Evolutionary conservation across 2,797 vertebrate species (phyloP), one percentile per base, ranked within the genome.

Genomic region (Gambelia wislizenii): DNA sequence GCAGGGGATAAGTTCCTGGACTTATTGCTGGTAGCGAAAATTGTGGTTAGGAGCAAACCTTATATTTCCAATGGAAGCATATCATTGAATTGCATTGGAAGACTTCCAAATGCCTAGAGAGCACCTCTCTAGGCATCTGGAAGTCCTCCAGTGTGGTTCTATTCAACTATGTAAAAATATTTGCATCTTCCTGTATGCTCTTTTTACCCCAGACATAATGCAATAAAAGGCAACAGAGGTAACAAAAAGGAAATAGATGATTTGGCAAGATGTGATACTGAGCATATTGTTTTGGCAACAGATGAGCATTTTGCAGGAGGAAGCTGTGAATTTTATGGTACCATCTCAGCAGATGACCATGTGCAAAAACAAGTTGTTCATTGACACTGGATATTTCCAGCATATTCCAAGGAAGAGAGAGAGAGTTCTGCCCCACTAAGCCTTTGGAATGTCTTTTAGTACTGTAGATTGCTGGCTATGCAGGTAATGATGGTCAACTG

Each of bases 391-490:
- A 33, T 70, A 44, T 12, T 78, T 75, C 56, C 69, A 16, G 13
- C 70, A 18, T 25, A 59, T 92, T 89, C 92, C 44, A 91, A 75
- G 80, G 89, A 90, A 70, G n/a, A 52, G 74, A 70, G n/a, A 52
- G 74, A 18, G 44, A 54, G 52, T 91, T 93, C 83, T 76, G 77
- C 89, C 79, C 79, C 78, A 86, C 69, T 80, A 39, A 44, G 4
- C 77, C 84, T 9, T 78, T 89, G 86, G 90, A 89, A 59, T 88
- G 86, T 59, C 82, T 93, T 93, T 87, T 72, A 80, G 52, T 22
- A 0, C 75, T n/a, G n/a, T 27, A 30, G 2, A 75, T 33, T 20
- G 82, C 74, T 84, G 49, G 52, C 14, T 54, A 67, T 69, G 79
- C 76, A 77, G 33, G 13, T 54, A 3, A 52, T 86, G 83, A 67